Percentiles rank a stretch among this genome's conserved stretches.
phyloP scores from a whole-genome alignment of 2,888 invertebrate species.

The Exocentrus adspersus region DNA sequence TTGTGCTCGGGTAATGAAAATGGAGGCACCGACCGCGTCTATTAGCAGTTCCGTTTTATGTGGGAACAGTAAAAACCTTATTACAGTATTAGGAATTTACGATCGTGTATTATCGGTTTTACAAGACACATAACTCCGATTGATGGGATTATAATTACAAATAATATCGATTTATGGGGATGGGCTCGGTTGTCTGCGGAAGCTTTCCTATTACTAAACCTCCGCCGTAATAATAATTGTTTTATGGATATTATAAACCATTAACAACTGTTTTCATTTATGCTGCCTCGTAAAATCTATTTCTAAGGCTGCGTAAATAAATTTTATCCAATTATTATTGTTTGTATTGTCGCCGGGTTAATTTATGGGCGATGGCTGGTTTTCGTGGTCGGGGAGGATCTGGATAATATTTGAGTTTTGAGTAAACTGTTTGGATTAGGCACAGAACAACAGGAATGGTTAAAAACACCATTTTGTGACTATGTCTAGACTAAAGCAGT shows the following conservation, averaged over 20 bases:
- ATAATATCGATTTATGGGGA: constrained; percentile 8
- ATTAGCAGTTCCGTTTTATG: not conserved
- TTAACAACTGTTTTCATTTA: constrained; percentile 36
- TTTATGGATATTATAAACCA: constrained; percentile 35
- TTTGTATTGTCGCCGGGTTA: constrained; percentile 28
- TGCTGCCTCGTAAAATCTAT: constrained; percentile 40
- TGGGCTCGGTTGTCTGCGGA: not conserved
- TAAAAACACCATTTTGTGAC: too few relatives aligned
- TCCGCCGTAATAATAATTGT: constrained; percentile 30
- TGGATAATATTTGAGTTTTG: not conserved
- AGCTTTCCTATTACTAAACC: constrained; percentile 7
- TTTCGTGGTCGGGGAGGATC: not conserved
- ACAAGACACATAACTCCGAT: constrained; percentile 14
- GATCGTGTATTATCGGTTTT: constrained; percentile 7
- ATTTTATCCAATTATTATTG: constrained; percentile 32
- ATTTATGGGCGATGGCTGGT: constrained; percentile 16
- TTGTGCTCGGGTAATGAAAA: too few relatives aligned
- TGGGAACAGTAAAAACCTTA: constrained; percentile 10
- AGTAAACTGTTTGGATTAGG: too few relatives aligned
- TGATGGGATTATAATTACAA: constrained; percentile 17
- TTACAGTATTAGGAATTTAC: constrained; percentile 16
- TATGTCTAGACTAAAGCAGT: too few relatives aligned
- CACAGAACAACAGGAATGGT: too few relatives aligned
- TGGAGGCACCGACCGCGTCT: too few relatives aligned
- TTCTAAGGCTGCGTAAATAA: constrained; percentile 39